Evolutionary conservation across 1,140 invertebrate genomes (phyloP).

Genomic region (Andrena cerasifolii): DNA sequence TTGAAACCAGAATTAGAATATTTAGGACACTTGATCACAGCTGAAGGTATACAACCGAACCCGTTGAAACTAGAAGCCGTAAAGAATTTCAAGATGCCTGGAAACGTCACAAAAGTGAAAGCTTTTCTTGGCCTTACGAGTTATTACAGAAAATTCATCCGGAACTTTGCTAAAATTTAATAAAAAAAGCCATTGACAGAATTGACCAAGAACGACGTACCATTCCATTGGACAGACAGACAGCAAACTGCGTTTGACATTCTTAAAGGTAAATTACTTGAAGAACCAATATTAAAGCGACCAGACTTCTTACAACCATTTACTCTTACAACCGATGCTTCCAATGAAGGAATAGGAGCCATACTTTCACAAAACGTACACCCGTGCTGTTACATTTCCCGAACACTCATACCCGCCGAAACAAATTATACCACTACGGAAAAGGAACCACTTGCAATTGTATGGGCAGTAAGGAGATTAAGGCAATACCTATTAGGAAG

Average conservation of each 20-base stretch:
- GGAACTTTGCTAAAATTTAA: neutral
- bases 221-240: neutral
- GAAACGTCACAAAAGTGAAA: neutral
- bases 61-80: neutral
- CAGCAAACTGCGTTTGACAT: neutral
- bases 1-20: neutral
- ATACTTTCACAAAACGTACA: constrained; percentile 14
- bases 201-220: neutral
- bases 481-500: neutral
- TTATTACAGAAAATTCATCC: neutral
- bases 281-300: too few relatives aligned
- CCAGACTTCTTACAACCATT: too few relatives aligned
- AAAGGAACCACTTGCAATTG: constrained; percentile 17
- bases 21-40: neutral
- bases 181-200: neutral
- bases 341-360: neutral
- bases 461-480: constrained; percentile 1
- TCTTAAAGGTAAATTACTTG: too few relatives aligned
- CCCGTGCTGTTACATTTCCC: neutral
- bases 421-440: constrained; percentile 1
- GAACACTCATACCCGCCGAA: constrained; percentile 1
- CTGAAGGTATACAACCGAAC: neutral
- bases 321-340: too few relatives aligned
- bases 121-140: neutral
- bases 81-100: neutral